Conservation (phyloP, 2,113 vertebrate genomes). For the Microtus richardsoni region DNA sequence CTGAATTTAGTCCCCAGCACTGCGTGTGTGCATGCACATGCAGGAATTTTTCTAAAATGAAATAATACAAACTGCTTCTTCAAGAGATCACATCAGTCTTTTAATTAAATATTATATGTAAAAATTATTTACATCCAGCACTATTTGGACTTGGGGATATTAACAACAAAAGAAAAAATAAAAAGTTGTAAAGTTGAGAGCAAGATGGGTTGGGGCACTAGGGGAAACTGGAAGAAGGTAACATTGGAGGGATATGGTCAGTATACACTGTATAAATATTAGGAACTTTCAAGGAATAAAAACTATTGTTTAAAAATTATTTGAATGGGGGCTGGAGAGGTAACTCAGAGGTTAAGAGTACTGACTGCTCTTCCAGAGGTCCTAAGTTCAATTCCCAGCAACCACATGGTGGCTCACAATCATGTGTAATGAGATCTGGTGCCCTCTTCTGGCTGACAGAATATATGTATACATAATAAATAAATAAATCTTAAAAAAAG, state of each 20-base stretch:
- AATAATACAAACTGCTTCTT: neutral
- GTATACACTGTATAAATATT: neutral
- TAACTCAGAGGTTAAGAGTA: too few relatives aligned
- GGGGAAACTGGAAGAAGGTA: neutral
- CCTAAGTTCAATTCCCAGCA: too few relatives aligned
- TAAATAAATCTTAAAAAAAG: too few relatives aligned
- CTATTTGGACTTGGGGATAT: neutral
- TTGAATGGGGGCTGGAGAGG: too few relatives aligned
- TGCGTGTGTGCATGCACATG: neutral
- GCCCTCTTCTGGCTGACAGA: too few relatives aligned
- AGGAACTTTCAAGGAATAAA: neutral
- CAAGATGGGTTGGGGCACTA: neutral
- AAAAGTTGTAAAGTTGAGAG: neutral
- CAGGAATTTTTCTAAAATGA: constrained; percentile 28
- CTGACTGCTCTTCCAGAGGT: too few relatives aligned
- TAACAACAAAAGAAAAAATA: neutral
- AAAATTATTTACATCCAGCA: neutral
- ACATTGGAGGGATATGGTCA: neutral
- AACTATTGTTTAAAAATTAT: neutral
- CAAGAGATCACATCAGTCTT: neutral
- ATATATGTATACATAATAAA: too few relatives aligned
- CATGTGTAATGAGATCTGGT: too few relatives aligned
- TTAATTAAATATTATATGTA: neutral
- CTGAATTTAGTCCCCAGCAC: neutral
- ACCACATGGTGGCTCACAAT: too few relatives aligned